phyloP scores from a whole-genome alignment of 2,888 invertebrate species.

The Lepidochitona cinerea region DNA sequence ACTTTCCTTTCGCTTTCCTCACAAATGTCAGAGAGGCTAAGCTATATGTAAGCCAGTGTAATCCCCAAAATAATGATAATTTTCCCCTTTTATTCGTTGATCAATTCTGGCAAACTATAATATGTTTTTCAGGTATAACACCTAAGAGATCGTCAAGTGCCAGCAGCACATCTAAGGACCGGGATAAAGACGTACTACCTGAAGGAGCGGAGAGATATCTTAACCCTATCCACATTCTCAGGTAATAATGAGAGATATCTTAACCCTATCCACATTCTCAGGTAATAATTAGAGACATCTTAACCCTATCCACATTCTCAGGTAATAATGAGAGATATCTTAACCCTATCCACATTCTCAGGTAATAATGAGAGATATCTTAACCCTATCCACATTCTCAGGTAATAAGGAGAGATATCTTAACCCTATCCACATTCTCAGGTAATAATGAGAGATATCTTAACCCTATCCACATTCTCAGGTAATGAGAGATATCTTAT shows the following conservation, averaged over 20 bases:
- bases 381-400: slow-evolving; percentile 58
- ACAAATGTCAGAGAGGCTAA: too few species aligned
- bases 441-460: slow-evolving; percentile 29
- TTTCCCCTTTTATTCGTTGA: too few species aligned
- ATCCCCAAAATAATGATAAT: too few species aligned
- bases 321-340: slow-evolving; percentile 51
- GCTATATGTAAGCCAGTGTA: too few species aligned
- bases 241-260: slow-evolving; percentile 49
- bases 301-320: slow-evolving; percentile 48
- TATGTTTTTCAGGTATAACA: slow-evolving; percentile 45
- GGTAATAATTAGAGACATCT: background rate
- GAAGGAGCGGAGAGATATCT: slow-evolving; percentile 57
- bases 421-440: slow-evolving; percentile 58
- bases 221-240: slow-evolving; percentile 58
- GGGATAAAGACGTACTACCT: slow-evolving; percentile 31
- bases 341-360: slow-evolving; percentile 58
- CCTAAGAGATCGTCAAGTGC: slow-evolving; percentile 52
- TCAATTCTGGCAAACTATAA: too few species aligned
- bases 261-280: background rate
- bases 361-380: slow-evolving; percentile 51
- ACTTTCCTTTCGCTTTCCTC: too few species aligned
- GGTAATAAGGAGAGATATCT: slow-evolving; percentile 51
- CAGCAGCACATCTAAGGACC: slow-evolving; percentile 44
- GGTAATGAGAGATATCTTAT: slow-evolving; percentile 33
- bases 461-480: slow-evolving; percentile 15